Evolutionary conservation across 2,888 invertebrate species (phyloP).

Genomic region (Spicauda simplicius): DNA sequence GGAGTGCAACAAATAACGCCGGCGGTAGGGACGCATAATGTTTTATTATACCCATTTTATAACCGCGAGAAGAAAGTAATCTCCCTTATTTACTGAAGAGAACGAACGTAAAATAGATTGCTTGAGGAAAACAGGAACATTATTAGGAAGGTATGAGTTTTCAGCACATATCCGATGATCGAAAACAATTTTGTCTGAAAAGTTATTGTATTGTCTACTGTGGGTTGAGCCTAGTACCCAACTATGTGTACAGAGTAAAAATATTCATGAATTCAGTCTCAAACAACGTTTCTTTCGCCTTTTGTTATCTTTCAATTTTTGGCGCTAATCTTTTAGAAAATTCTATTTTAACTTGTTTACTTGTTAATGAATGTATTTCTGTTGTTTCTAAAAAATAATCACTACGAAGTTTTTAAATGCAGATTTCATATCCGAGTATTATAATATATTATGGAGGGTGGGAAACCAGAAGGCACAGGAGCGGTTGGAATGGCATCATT

Average conservation of each 20-base stretch:
- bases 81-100: constrained; percentile 69
- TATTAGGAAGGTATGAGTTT: constrained; percentile 46
- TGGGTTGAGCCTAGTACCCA: neutral
- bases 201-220: constrained; percentile 5
- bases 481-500: no score
- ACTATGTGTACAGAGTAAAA: neutral
- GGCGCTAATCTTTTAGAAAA: no score
- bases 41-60: constrained; percentile 77
- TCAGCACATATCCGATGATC: constrained; percentile 42
- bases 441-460: no score
- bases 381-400: no score
- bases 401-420: no score
- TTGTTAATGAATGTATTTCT: no score
- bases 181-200: constrained; percentile 14
- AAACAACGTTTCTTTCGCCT: neutral
- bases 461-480: no score
- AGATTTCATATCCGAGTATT: no score
- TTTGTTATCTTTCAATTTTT: neutral
- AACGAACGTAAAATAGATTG: constrained; percentile 63
- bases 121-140: constrained; percentile 51
- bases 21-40: constrained; percentile 69
- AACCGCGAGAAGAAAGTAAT: constrained; percentile 75
- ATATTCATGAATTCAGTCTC: constrained; percentile 8
- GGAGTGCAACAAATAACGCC: constrained; percentile 72
- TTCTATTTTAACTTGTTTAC: no score